Conservation (phyloP, 2,888 invertebrate species). For the Druceiella hillmani region DNA sequence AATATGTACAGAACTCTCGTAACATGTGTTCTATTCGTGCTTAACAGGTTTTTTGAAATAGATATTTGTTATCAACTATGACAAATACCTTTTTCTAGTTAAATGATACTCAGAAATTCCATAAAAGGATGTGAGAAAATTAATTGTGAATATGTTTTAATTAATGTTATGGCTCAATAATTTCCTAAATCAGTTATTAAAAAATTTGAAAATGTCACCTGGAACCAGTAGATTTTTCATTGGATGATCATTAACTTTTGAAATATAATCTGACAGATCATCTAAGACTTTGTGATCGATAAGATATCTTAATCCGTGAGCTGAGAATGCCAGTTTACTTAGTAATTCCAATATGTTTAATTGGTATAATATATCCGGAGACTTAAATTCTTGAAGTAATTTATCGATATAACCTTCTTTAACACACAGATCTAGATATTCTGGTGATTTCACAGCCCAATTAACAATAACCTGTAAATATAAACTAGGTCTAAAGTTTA, state of each 20-base stretch:
- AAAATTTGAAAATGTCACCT: conserved; percentile 38
- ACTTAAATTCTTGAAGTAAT: conserved; percentile 61
- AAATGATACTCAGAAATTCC: neutral
- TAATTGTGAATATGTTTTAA: neutral
- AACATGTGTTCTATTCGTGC: too few species aligned
- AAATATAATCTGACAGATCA: conserved; percentile 57
- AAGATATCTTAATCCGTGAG: conserved; percentile 70
- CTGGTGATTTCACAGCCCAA: conserved; percentile 55
- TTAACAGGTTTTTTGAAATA: too few species aligned
- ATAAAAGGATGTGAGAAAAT: conserved; percentile 6
- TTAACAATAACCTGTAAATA: conserved; percentile 55
- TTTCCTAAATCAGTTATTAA: neutral
- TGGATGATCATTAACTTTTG: conserved; percentile 55
- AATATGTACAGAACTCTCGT: too few species aligned
- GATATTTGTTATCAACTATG: too few species aligned
- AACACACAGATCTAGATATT: conserved; percentile 53
- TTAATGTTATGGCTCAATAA: neutral
- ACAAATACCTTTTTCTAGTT: too few species aligned
- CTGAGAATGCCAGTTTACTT: conserved; percentile 61
- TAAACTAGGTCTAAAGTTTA: conserved; percentile 5
- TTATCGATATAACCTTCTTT: conserved; percentile 59
- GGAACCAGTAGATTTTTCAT: conserved; percentile 63
- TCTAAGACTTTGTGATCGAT: conserved; percentile 61
- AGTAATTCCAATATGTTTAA: conserved; percentile 77
- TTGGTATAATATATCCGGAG: conserved; percentile 70